These are phyloP conservation scores for Cheilosia vernalis DNA, from an alignment of 2,888 invertebrate species.

Conservation along the genomic window DNA sequence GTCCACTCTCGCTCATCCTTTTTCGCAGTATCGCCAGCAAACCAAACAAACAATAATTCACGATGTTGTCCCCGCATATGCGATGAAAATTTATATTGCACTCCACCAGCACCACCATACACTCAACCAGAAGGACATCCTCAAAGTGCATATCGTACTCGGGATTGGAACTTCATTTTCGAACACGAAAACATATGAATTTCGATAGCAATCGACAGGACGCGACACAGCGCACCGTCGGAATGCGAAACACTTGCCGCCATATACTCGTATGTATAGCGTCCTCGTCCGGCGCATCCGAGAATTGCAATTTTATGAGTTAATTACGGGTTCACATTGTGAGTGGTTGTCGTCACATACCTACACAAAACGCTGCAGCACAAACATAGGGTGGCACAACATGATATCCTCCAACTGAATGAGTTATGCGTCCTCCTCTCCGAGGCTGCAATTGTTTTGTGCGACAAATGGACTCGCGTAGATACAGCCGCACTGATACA, in stretches of 20 bases:
- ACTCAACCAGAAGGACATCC: slow-evolving; percentile 47
- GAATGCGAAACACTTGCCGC: slow-evolving; percentile 44
- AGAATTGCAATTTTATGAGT: slow-evolving; percentile 73
- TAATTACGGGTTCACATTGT: slow-evolving; percentile 68
- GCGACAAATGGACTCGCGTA: slow-evolving; percentile 71
- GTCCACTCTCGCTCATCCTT: not conserved
- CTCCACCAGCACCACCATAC: slow-evolving; percentile 24
- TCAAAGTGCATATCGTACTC: slow-evolving; percentile 58
- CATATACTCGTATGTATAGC: not conserved
- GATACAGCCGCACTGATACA: slow-evolving; percentile 72
- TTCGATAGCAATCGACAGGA: slow-evolving; percentile 72
- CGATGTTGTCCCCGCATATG: slow-evolving; percentile 24
- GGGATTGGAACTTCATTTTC: slow-evolving; percentile 50
- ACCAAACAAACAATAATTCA: slow-evolving; percentile 61
- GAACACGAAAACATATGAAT: slow-evolving; percentile 72
- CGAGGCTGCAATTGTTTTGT: slow-evolving; percentile 67
- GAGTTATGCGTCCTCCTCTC: slow-evolving; percentile 41
- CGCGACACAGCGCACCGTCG: slow-evolving; percentile 15
- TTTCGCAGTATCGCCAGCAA: not conserved
- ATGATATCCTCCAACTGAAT: slow-evolving; percentile 62
- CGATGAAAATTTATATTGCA: slow-evolving; percentile 68
- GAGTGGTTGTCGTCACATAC: slow-evolving; percentile 46
- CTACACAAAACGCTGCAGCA: not conserved
- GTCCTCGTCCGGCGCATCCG: slow-evolving; percentile 23
- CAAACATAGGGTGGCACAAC: slow-evolving; percentile 27